Evolutionary conservation across 1,140 invertebrate genomes (phyloP).

Genomic region (Elymnias hypermnestra): DNA sequence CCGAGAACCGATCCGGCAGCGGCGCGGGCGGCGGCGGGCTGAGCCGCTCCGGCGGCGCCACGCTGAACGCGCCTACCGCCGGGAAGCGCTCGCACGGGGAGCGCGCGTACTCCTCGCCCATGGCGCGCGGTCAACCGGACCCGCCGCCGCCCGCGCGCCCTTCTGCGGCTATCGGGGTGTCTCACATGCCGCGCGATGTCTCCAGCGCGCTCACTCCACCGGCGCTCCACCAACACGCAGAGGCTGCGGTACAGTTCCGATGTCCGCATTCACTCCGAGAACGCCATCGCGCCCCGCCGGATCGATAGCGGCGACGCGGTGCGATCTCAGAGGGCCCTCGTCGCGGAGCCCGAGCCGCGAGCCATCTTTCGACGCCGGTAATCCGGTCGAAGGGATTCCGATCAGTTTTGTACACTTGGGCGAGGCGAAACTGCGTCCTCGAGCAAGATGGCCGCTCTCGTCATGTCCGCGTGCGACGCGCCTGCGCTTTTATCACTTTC

Average conservation of each 20-base stretch:
- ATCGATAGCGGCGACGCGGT: slow-evolving; percentile 70
- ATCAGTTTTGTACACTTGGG: slow-evolving; percentile 48
- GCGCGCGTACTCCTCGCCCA: slow-evolving; percentile 75
- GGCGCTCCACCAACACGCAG: slow-evolving; percentile 36
- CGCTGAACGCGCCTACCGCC: slow-evolving; percentile 74
- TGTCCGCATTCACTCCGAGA: slow-evolving; percentile 69
- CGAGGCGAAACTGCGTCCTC: slow-evolving; percentile 70
- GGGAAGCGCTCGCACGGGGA: slow-evolving; percentile 73
- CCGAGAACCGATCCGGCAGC: slow-evolving; percentile 71
- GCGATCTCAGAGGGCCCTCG: slow-evolving; percentile 64
- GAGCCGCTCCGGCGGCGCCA: slow-evolving; percentile 68
- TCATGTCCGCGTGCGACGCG: slow-evolving; percentile 62
- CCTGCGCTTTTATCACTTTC: slow-evolving; percentile 60
- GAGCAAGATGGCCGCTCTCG: slow-evolving; percentile 67
- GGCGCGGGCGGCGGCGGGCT: slow-evolving; percentile 70
- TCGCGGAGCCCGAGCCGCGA: slow-evolving; percentile 37
- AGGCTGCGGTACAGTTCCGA: slow-evolving; percentile 50
- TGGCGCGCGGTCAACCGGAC: slow-evolving; percentile 57
- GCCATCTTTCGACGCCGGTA: slow-evolving; percentile 36
- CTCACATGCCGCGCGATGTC: slow-evolving; percentile 61
- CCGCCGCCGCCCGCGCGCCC: slow-evolving; percentile 66
- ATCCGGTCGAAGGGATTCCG: slow-evolving; percentile 22
- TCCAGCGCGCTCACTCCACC: slow-evolving; percentile 46
- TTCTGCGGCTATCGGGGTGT: slow-evolving; percentile 35
- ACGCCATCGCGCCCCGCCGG: slow-evolving; percentile 59